Base-by-base conservation (phyloP, 2,113 vertebrate species). In the Actinemys pallida region DNA sequence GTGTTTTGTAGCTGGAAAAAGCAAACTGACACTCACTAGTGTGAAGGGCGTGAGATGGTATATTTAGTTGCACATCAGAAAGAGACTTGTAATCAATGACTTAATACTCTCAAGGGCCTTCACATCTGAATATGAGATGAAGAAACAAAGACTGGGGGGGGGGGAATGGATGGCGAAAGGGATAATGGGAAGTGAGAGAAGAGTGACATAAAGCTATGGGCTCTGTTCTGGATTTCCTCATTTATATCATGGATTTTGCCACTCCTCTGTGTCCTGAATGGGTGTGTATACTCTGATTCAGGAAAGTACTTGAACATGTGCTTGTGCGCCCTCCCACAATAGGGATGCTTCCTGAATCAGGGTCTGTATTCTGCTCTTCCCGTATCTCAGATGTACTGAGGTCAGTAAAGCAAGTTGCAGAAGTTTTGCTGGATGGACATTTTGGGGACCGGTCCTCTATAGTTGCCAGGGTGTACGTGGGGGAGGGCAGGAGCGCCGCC, bases 31-130 rank as follows among this genome's bases (percentile, higher is more conserved):
- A 89, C 85, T 93, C 84, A 94, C 78, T 27, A 20, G 47, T 2
- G 59, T 75, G 92, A 90, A 90, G 88, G 50, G 84, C 0, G 8
- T 69, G 80, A 84, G 90, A 79, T 42, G 47, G 56, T 62, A 20
- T 87, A 59, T 91, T 93, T 88, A 0, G 5, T 0, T 2, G 92
- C 50, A 76, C 87, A 82, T 90, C 93, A 89, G 72, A 50, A 57
- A 92, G 56, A 95, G 89, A 86, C 47, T 17, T 81, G 39, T 86
- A 93, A 94, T 93, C 93, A 94, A 86, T 95, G 94, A 52, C 54
- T 89, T 93, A 87, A 87, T 91, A 91, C 53, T 72, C 91, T 84
- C 65, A 52, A 81, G 27, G 72, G 31, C 10, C 59, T 93, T 87
- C 82, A 86, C 91, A 83, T 69, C 72, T 69, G 93, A 93, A 42